These are phyloP conservation scores for Epinephelus coioides DNA, from an alignment of 2,797 vertebrate species.

Conservation along the genomic window DNA sequence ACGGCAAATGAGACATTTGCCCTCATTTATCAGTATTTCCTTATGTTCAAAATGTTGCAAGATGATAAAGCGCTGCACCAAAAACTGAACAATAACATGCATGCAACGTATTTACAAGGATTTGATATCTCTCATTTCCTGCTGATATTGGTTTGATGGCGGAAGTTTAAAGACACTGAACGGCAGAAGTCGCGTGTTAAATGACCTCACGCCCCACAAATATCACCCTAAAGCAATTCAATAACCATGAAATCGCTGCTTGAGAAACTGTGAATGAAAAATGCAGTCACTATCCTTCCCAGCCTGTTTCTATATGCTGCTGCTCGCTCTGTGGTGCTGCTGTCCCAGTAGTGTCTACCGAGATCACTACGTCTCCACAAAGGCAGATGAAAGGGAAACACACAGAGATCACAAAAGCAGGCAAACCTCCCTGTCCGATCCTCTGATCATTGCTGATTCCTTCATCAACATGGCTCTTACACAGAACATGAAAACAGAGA, in stretches of 20 bases:
- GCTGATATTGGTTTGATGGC: conserved; percentile 8
- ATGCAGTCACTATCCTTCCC: conserved; percentile 32
- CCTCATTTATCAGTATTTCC: conserved; percentile 65
- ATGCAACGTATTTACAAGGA: conserved; percentile 14
- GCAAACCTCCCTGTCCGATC: conserved; percentile 59
- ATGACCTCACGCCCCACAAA: conserved; percentile 14
- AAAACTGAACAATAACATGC: conserved; percentile 32
- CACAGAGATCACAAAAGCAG: conserved; percentile 71
- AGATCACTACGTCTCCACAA: conserved; percentile 70
- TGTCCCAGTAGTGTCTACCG: conserved; percentile 56
- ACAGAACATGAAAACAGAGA: conserved; percentile 23
- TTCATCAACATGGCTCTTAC: conserved; percentile 66
- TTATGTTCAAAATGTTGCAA: conserved; percentile 42
- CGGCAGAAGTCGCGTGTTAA: conserved; percentile 13
- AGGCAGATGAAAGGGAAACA: conserved; percentile 76
- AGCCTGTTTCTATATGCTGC: conserved; percentile 64
- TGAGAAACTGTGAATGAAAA: conserved; percentile 49
- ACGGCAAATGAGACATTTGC: conserved; percentile 46
- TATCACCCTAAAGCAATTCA: conserved; percentile 22
- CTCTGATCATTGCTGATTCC: conserved; percentile 72
- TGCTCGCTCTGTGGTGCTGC: conserved; percentile 62
- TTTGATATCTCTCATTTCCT: conserved; percentile 34
- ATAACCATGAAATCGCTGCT: conserved; percentile 36
- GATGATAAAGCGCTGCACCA: conserved; percentile 45
- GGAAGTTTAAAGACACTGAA: neutral